Evolutionary conservation across 1,140 invertebrate species (phyloP), one percentile per base, ranked within the genome.

Genomic region (Eueides isabella): DNA sequence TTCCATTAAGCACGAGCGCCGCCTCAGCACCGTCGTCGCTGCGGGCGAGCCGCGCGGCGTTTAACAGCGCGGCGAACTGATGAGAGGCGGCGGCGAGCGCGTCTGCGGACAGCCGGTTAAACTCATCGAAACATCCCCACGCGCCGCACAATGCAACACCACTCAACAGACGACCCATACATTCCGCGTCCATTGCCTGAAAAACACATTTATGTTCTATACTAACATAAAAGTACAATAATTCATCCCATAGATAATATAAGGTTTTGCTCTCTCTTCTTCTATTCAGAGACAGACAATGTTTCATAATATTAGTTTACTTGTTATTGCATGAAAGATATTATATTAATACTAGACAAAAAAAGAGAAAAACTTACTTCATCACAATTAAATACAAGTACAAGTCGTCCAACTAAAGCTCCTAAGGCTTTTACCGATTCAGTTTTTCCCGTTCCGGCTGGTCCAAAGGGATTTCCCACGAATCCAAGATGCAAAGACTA

Each of bases 41-140:
- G 28, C 61, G 61, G 23, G 61, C 28, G 28, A 26, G 23, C 7
- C 41, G 66, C 44, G 67, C 48, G 28, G 48, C 48, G 19, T 9
- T 95, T 31, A 89, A 81, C 19, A 93, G 85, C 23, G 99, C 94
- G 0, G 97, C 96, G 79, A 96, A 95, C 91, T 99, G 80, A 89
- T 92, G 79, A 0, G 98, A 97, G 5, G 99, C 96, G 6, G 98
- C 96, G 23, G 98, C 99, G 41, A 99, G 93, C 5, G 98, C 99
- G 55, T 96, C 96, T 88, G 98, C 97, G 83, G 99, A 97, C 19
- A 99, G 93, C 12, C 99, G 96, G 94, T 99, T 99, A 91, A 99
- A 99, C 94, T 99, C 98, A 93, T 99, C 98, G 93, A 99, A 99
- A 93, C 98, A 99, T 31, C 98, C 98, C 98, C 98, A 99, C 41